Percentiles rank a stretch among this genome's conserved stretches.
Conservation (phyloP, 2,888 invertebrate genomes). For the Abscondita cerata region DNA sequence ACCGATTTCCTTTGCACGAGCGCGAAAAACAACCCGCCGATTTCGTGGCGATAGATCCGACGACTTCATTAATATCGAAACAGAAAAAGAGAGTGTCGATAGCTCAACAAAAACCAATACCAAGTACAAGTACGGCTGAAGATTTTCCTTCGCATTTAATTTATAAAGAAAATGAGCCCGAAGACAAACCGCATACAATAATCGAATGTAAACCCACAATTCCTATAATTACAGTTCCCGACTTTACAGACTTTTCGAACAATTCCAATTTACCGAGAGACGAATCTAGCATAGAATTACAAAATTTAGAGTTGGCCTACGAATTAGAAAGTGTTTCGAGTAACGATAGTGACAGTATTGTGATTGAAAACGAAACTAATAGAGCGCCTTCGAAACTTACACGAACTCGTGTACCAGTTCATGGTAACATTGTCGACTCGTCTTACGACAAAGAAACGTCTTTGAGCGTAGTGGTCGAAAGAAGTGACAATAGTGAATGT, state of each 20-base stretch:
- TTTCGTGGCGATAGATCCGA: conserved; percentile 51
- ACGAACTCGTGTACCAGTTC: conserved; percentile 50
- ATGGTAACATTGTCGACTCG: conserved; percentile 28
- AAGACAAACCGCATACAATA: conserved; percentile 30
- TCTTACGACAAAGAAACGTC: conserved; percentile 41
- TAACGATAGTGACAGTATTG: conserved; percentile 44
- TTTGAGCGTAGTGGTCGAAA: conserved; percentile 57
- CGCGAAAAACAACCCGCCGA: conserved; percentile 42
- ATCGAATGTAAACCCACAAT: conserved; percentile 39
- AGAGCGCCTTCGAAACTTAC: conserved; percentile 47
- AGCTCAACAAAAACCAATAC: conserved; percentile 55
- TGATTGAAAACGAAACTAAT: conserved; percentile 31
- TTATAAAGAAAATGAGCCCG: conserved; percentile 44
- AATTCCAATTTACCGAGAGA: conserved; percentile 49
- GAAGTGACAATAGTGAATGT: conserved; percentile 48
- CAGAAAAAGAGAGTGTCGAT: conserved; percentile 59
- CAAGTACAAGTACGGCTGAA: conserved; percentile 56
- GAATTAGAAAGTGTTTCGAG: conserved; percentile 55
- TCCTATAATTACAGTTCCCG: conserved; percentile 48
- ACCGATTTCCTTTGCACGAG: conserved; percentile 35
- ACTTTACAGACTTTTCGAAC: conserved; percentile 45
- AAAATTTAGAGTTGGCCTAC: conserved; percentile 54
- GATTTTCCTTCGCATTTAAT: conserved; percentile 48
- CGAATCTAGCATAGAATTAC: conserved; percentile 59
- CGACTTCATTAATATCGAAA: conserved; percentile 46